phyloP scores from a whole-genome alignment of 2,797 vertebrate species.

The Crenuchus spilurus region DNA sequence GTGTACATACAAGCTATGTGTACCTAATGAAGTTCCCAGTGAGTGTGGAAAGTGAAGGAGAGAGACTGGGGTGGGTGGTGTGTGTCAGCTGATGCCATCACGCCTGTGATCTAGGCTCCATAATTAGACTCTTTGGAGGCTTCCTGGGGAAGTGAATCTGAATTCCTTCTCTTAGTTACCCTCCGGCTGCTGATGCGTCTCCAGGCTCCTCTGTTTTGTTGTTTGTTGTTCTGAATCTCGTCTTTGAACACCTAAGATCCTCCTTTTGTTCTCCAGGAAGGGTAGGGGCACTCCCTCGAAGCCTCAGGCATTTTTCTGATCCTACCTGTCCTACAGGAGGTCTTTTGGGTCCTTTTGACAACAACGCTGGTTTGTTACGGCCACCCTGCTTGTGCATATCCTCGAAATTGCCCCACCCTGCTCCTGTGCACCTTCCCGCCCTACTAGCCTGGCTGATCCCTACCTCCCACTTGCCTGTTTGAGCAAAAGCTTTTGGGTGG shows the following conservation, averaged over 20 bases:
- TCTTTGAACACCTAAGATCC: slow-evolving; percentile 26
- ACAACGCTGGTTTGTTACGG: not conserved
- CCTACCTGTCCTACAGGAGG: slow-evolving; percentile 12
- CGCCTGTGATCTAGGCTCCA: slow-evolving; percentile 42
- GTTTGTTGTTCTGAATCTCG: slow-evolving; percentile 16
- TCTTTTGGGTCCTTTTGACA: not conserved
- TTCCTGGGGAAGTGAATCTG: slow-evolving; percentile 63
- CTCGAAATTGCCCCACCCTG: not conserved
- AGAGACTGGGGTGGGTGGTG: slow-evolving; percentile 1
- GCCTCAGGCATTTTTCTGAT: not conserved
- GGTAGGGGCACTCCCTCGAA: not conserved
- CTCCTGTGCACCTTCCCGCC: not conserved
- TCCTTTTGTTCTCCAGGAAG: slow-evolving; percentile 33
- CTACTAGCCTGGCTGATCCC: not conserved
- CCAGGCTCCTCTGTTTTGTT: slow-evolving; percentile 19
- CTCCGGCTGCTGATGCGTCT: slow-evolving; percentile 25
- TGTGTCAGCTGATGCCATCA: slow-evolving; percentile 15
- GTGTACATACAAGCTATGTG: too few species aligned
- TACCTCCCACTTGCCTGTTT: not conserved
- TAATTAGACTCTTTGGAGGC: slow-evolving; percentile 72
- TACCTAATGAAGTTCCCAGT: slow-evolving; percentile 46
- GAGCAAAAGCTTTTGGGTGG: not conserved
- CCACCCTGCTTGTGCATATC: not conserved
- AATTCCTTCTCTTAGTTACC: slow-evolving; percentile 10
- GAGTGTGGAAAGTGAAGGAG: not conserved